Evolutionary conservation across 2,888 invertebrate genomes (phyloP).

Genomic region (Tiliacea aurago): DNA sequence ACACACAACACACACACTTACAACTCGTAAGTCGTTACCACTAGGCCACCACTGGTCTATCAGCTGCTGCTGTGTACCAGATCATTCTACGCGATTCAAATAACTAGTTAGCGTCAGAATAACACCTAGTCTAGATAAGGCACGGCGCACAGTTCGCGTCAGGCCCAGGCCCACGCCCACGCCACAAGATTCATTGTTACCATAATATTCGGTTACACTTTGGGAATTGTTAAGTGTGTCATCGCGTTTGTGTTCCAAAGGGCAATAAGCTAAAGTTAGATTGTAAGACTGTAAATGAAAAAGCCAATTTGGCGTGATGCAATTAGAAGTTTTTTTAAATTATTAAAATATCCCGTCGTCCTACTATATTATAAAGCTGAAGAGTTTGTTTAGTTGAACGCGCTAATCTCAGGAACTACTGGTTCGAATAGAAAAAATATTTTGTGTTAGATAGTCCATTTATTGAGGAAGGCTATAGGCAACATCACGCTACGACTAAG

Average conservation of each 20-base stretch:
- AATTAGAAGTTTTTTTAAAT: not conserved
- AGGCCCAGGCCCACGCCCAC: slow-evolving; percentile 80
- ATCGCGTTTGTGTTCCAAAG: slow-evolving; percentile 50
- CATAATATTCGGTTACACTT: slow-evolving; percentile 63
- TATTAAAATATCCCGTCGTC: not conserved
- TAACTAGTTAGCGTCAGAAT: slow-evolving; percentile 66
- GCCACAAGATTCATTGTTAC: slow-evolving; percentile 58
- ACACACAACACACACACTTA: too few relatives aligned
- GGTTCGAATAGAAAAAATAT: too few relatives aligned
- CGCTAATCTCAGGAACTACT: too few relatives aligned
- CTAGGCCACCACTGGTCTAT: too few relatives aligned
- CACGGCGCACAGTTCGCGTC: slow-evolving; percentile 73
- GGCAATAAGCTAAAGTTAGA: slow-evolving; percentile 37
- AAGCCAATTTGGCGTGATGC: not conserved
- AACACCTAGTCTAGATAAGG: slow-evolving; percentile 72
- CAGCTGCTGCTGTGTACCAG: too few relatives aligned
- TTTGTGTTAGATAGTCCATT: too few relatives aligned
- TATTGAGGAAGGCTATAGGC: too few relatives aligned
- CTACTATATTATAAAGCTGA: too few relatives aligned
- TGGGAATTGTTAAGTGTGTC: slow-evolving; percentile 53
- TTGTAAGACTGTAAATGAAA: not conserved
- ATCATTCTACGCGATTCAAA: slow-evolving; percentile 21
- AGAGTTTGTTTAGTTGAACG: too few relatives aligned
- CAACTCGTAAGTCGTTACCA: too few relatives aligned
- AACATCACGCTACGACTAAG: too few relatives aligned